Percentiles rank a stretch among this genome's conserved stretches.
Evolutionary conservation across 1,140 invertebrate genomes (phyloP).

Genomic region (Zaprionus nigranus): DNA sequence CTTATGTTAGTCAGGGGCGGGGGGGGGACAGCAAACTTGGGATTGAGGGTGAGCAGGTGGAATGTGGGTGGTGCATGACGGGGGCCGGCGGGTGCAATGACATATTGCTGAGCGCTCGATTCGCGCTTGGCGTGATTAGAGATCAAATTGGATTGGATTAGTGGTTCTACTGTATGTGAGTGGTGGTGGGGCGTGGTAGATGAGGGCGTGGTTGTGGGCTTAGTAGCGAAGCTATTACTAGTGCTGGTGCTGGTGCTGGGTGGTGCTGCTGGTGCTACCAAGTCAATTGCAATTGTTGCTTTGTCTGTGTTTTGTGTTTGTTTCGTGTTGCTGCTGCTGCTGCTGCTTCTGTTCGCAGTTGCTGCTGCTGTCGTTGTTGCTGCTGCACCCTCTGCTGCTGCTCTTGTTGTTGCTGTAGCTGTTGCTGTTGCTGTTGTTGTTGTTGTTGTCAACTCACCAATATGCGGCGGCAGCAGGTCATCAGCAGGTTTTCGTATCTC

Average conservation of each 20-base stretch:
- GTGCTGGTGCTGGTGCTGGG: slow-evolving; percentile 32
- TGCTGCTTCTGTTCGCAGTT: slow-evolving; percentile 19
- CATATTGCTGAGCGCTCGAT: slow-evolving; percentile 23
- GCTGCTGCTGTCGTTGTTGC: slow-evolving; percentile 27
- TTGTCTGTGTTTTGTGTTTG: slow-evolving; percentile 19
- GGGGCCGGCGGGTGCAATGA: slow-evolving; percentile 58
- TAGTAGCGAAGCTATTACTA: slow-evolving; percentile 29
- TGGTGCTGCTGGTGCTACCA: slow-evolving; percentile 16
- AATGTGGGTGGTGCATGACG: slow-evolving; percentile 58
- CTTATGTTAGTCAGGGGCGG: slow-evolving; percentile 28
- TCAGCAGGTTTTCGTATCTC: slow-evolving; percentile 78
- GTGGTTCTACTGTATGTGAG: slow-evolving; percentile 39
- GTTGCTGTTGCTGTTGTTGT: slow-evolving; percentile 24
- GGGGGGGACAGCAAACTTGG: slow-evolving; percentile 21
- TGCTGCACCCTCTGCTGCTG: slow-evolving; percentile 20
- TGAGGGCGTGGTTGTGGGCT: slow-evolving; percentile 11
- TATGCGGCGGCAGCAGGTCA: slow-evolving; percentile 81
- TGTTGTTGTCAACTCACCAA: slow-evolving; percentile 78
- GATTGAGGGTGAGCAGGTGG: slow-evolving; percentile 60
- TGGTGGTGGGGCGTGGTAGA: slow-evolving; percentile 8
- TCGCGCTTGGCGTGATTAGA: slow-evolving; percentile 31
- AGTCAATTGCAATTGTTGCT: slow-evolving; percentile 28
- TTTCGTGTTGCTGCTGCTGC: slow-evolving; percentile 33
- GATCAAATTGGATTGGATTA: slow-evolving; percentile 19
- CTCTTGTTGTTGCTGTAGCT: slow-evolving; percentile 19